Base-by-base conservation (phyloP, 2,888 invertebrate species). In the Pammene fasciana region DNA sequence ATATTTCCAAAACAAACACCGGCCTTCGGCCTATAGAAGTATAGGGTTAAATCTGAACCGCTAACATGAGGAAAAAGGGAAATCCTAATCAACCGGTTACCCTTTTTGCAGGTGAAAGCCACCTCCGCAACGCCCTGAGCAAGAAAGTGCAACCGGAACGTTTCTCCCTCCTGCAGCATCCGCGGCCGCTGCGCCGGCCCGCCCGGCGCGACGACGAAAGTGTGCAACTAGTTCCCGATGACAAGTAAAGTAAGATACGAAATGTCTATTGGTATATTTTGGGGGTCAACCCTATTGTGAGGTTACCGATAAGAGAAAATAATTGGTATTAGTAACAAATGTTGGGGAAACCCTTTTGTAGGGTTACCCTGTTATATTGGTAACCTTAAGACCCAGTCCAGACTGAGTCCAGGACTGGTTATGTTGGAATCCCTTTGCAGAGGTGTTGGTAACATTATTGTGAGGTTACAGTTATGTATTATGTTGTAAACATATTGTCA, bases 81-180 rank as follows among this genome's bases (percentile, higher is more conserved):
- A 38, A 38, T 46, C 8, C 10, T 48, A 9, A 16, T 7, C 7
- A 16, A 11, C 38, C 56, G 41, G 56, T 36, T 36, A 36, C 36
- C 36, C 36, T 43, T 43, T 55, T 83, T 86, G 1, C 83, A 93
- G 93, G 93, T 38, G 93, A 93, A 73, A 89, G 88, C 45, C 93
- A 93, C 73, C 85, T 93, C 50, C 87, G 91, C 18, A 87, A 82
- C 41, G 90, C 92, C 0, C 76, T 92, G 3, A 84, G 82, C 76
- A 92, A 90, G 75, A 90, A 90, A 70, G 82, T 77, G 36, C 85
- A 86, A 46, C 81, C 75, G n/a, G 92, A 92, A 66, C 78, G 86
- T 14, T 93, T 92, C 74, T 88, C 92, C 1, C 83, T 93, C 0
- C 79, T 93, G 0, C 91, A 89, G 68, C 89, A 91, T 68, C 87